phyloP scores from a whole-genome alignment of 2,113 vertebrate species.

The Takifugu bimaculatus region DNA sequence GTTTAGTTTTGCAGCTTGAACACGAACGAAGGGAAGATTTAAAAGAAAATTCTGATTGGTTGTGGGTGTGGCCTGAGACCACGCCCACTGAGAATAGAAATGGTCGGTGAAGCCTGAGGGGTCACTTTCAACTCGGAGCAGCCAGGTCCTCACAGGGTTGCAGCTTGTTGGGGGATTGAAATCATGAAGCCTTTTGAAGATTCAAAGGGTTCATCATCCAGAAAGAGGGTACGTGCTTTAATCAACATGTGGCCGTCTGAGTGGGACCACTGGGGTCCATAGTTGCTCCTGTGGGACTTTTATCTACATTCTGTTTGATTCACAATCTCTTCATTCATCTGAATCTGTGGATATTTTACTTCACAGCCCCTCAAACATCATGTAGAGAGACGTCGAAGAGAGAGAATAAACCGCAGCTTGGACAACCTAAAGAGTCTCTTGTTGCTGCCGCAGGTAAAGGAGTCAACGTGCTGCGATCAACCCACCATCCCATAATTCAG shows the following conservation, averaged over 20 bases:
- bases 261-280: neutral
- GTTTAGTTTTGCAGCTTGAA: neutral
- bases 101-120: fast-evolving
- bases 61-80: constrained; percentile 21
- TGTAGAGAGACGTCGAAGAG: constrained; percentile 79
- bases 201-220: constrained; percentile 28
- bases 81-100: constrained; percentile 27
- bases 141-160: neutral
- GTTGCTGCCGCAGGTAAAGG: constrained; percentile 73
- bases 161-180: neutral
- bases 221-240: constrained; percentile 45
- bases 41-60: neutral
- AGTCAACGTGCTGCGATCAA: neutral
- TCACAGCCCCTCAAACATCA: constrained; percentile 79
- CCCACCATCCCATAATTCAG: fast-evolving
- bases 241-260: neutral
- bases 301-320: neutral
- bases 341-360: neutral
- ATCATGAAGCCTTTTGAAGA: constrained; percentile 41
- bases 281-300: neutral
- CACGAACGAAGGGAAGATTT: neutral
- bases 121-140: neutral
- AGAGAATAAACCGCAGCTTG: constrained; percentile 82
- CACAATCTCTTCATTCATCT: neutral
- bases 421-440: constrained; percentile 75